Percentiles rank a stretch among this genome's conserved stretches.
These are phyloP conservation scores for Arrhamphus sclerolepis DNA, from an alignment of 2,797 vertebrate genomes.

Conservation along the genomic window DNA sequence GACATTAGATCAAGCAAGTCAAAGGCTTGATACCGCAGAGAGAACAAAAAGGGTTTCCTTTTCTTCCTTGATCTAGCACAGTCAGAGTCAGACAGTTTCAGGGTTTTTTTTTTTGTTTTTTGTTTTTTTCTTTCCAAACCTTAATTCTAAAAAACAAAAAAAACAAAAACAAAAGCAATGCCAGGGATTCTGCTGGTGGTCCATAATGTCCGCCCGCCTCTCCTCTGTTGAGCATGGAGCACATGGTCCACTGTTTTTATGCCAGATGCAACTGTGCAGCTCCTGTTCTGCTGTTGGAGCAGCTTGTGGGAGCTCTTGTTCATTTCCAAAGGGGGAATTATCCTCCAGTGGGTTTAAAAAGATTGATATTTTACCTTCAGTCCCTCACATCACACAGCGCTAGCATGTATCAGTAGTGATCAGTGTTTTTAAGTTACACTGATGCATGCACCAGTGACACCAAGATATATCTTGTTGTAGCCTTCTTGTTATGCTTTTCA, in stretches of 20 bases:
- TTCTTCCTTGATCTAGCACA: no score
- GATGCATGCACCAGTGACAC: neutral
- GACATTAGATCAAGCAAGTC: no score
- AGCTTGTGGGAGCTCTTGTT: slow-evolving; percentile 29
- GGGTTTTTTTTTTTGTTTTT: neutral
- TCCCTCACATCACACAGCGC: slow-evolving; percentile 5
- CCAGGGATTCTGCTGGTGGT: slow-evolving; percentile 64
- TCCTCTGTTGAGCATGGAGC: slow-evolving; percentile 49
- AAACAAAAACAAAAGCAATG: slow-evolving; percentile 26
- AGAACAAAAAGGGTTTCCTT: no score
- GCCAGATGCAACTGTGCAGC: slow-evolving; percentile 66
- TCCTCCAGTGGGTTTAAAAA: slow-evolving; percentile 46
- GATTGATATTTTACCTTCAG: slow-evolving; percentile 30
- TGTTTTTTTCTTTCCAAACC: slow-evolving; percentile 37
- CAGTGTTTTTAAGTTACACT: neutral
- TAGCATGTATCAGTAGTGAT: neutral
- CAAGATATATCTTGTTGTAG: neutral
- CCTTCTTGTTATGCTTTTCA: neutral
- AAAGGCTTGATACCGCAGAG: no score
- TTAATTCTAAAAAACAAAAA: slow-evolving; percentile 28
- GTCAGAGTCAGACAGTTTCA: no score
- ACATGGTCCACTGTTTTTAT: slow-evolving; percentile 62
- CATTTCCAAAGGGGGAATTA: slow-evolving; percentile 47
- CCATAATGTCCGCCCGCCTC: slow-evolving; percentile 69
- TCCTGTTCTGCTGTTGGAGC: slow-evolving; percentile 52